Evolutionary conservation across 1,140 invertebrate genomes (phyloP).

Genomic region (Tenebrio molitor): DNA sequence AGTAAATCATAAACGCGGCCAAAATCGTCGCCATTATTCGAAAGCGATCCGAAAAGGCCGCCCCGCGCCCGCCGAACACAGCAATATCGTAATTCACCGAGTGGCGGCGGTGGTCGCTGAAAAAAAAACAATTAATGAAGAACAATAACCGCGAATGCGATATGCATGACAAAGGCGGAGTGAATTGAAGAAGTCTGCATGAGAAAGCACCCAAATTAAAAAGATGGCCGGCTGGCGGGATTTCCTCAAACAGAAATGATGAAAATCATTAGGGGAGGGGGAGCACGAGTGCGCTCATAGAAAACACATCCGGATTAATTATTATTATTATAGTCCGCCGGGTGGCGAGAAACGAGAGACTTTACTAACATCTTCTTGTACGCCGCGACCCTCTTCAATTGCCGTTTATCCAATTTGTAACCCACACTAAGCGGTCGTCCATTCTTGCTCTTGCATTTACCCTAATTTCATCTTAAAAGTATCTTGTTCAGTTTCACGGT

Average conservation of each 20-base stretch:
- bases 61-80: neutral
- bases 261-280: conserved; percentile 30
- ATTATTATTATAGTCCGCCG: neutral
- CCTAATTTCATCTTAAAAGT: no score
- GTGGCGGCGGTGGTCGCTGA: conserved; percentile 23
- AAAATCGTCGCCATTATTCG: conserved; percentile 16
- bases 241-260: conserved; percentile 35
- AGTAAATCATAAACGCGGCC: conserved; percentile 10
- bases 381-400: no score
- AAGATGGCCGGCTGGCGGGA: conserved; percentile 48
- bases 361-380: no score
- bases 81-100: conserved; percentile 46
- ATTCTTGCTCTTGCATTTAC: no score
- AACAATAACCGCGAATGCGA: conserved; percentile 53
- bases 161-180: conserved; percentile 56
- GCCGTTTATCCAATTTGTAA: no score
- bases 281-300: conserved; percentile 1
- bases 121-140: conserved; percentile 55
- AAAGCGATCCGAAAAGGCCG: conserved; percentile 16
- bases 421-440: no score
- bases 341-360: no score
- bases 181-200: conserved; percentile 51
- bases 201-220: conserved; percentile 53
- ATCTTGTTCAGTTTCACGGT: no score
- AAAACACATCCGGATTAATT: conserved; percentile 37